phyloP scores from a whole-genome alignment of 1,140 invertebrate species.

The Galendromus occidentalis region DNA sequence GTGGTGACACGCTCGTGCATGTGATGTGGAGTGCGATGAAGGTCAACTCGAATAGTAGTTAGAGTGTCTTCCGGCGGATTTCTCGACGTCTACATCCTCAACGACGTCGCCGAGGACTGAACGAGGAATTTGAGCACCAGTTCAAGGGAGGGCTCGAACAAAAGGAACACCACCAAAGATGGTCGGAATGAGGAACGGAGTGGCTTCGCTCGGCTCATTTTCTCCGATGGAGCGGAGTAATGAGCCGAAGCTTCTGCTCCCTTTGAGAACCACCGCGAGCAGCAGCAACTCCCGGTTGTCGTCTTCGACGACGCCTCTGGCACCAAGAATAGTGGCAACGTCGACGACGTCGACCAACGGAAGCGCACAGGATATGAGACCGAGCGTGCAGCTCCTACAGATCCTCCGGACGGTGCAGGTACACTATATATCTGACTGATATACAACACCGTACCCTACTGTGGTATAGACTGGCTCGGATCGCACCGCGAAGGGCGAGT shows the following conservation, averaged over 20 bases:
- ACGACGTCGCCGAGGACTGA: too few relatives aligned
- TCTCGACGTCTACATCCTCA: too few relatives aligned
- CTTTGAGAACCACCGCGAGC: neutral
- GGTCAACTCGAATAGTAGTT: too few relatives aligned
- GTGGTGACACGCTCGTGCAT: too few relatives aligned
- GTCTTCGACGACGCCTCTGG: neutral
- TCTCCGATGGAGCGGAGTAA: too few relatives aligned
- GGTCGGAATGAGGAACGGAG: constrained; percentile 3
- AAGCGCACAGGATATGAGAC: neutral
- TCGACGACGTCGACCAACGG: neutral
- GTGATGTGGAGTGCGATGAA: too few relatives aligned
- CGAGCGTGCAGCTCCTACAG: neutral
- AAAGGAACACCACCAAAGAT: neutral
- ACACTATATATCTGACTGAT: neutral
- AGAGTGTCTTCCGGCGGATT: too few relatives aligned
- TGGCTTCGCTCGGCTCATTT: neutral
- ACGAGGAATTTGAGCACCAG: too few relatives aligned
- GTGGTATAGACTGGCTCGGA: too few relatives aligned
- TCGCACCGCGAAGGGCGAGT: too few relatives aligned
- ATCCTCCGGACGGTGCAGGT: constrained; percentile 6
- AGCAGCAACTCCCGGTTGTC: neutral
- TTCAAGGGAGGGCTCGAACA: too few relatives aligned
- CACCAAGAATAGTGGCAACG: neutral
- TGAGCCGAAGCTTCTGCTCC: neutral
- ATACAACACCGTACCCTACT: neutral